A percentile compares a stretch with the other conserved stretches of the same genome.
Conservation (phyloP, 2,888 invertebrate species). For the Drosophila yooni region DNA sequence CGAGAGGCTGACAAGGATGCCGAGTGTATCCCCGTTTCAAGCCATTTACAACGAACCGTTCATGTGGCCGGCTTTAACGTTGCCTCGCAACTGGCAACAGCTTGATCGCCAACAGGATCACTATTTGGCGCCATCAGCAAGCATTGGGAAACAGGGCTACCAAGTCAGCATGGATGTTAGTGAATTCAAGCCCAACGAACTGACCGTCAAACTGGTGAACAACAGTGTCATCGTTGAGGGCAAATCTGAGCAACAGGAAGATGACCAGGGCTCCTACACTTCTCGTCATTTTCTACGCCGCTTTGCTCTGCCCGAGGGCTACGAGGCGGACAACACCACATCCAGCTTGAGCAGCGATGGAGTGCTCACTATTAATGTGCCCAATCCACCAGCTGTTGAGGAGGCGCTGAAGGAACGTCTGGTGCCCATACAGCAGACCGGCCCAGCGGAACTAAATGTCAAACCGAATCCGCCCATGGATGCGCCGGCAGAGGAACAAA, state of each 20-base stretch:
- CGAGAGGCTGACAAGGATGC: constrained; percentile 68
- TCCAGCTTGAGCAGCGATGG: constrained; percentile 92
- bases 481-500: constrained; percentile 1
- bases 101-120: constrained; percentile 64
- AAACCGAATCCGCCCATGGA: constrained; percentile 35
- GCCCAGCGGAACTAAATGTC: constrained; percentile 64
- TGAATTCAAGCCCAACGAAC: constrained; percentile 92
- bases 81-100: constrained; percentile 58
- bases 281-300: constrained; percentile 91
- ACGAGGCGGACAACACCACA: constrained; percentile 89
- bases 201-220: constrained; percentile 91
- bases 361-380: constrained; percentile 89
- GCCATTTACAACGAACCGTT: constrained; percentile 57
- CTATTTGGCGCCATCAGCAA: constrained; percentile 40
- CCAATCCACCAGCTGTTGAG: constrained; percentile 84
- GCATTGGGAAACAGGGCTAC: constrained; percentile 88
- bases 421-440: constrained; percentile 88
- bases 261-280: constrained; percentile 90
- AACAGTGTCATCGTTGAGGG: constrained; percentile 90
- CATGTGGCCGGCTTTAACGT: constrained; percentile 40
- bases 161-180: constrained; percentile 91
- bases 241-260: constrained; percentile 90
- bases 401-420: constrained; percentile 85
- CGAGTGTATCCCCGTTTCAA: constrained; percentile 60
- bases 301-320: constrained; percentile 91